A percentile compares a stretch with the other conserved stretches of the same genome.
These are phyloP conservation scores for Labrus mixtus DNA, from an alignment of 2,113 vertebrate genomes.

Conservation along the genomic window DNA sequence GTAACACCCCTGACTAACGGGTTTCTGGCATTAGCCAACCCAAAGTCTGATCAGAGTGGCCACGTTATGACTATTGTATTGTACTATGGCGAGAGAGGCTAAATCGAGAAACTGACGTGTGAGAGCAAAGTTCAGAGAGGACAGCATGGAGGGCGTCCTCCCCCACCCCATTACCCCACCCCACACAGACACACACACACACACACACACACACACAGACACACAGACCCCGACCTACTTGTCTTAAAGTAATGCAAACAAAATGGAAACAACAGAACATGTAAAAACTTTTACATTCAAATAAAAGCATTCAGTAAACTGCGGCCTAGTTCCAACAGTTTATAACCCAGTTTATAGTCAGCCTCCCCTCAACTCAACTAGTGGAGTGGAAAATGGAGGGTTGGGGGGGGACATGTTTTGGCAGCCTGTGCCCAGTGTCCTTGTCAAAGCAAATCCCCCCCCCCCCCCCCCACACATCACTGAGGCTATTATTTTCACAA, in stretches of 20 bases:
- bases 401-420: slow-evolving; percentile 2
- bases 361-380: neutral
- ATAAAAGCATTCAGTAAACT: neutral
- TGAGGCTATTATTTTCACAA: slow-evolving; percentile 6
- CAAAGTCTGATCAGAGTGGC: slow-evolving; percentile 19
- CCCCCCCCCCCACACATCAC: slow-evolving; percentile 19
- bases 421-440: slow-evolving; percentile 8
- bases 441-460: slow-evolving; percentile 1
- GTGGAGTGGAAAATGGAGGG: neutral
- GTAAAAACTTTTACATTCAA: neutral
- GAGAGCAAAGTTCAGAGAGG: slow-evolving; percentile 76
- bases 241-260: neutral
- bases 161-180: too few relatives aligned
- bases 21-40: slow-evolving; percentile 5
- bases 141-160: slow-evolving; percentile 14
- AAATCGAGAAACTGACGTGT: slow-evolving; percentile 33
- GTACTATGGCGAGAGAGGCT: neutral
- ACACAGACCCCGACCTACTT: neutral
- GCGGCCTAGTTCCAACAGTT: neutral
- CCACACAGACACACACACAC: neutral
- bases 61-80: slow-evolving; percentile 5
- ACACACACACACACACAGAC: neutral
- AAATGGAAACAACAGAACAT: neutral
- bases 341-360: neutral
- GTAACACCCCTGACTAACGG: slow-evolving; percentile 1